Conservation (phyloP, 2,113 vertebrate species). For the Microcebus jonahi region DNA sequence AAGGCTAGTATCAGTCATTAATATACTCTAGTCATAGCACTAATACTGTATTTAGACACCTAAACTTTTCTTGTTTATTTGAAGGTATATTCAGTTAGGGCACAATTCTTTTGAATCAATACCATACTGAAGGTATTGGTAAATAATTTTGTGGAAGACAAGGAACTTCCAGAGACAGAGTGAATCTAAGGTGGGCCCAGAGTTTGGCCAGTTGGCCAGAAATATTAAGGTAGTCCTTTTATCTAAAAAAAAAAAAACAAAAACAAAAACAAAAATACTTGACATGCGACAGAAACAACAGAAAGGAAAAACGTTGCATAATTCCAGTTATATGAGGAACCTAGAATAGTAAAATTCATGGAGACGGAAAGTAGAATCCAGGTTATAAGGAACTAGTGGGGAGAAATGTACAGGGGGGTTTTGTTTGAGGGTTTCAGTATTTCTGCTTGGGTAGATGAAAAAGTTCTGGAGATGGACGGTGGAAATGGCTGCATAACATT, state of each 20-base stretch:
- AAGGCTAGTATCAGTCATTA: not conserved
- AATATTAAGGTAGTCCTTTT: not conserved
- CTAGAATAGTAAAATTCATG: not conserved
- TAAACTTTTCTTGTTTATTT: not conserved
- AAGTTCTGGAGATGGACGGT: not conserved
- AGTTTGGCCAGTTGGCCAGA: not conserved
- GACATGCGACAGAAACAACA: not conserved
- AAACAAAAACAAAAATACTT: not conserved
- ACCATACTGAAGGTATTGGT: not conserved
- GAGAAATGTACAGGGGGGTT: not conserved
- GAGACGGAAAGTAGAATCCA: not conserved
- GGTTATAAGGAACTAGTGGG: not conserved
- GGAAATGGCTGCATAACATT: not conserved
- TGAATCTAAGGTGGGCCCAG: not conserved
- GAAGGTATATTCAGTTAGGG: not conserved
- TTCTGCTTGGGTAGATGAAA: not conserved
- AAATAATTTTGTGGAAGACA: not conserved
- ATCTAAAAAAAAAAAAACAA: not conserved
- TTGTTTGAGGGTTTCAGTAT: not conserved
- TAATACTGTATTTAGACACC: not conserved
- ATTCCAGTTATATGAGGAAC: not conserved
- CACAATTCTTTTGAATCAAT: not conserved
- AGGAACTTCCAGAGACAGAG: not conserved
- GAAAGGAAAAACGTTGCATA: not conserved
- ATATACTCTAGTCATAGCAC: not conserved